These are phyloP conservation scores for Alloscopus bannaensis DNA, from an alignment of 2,888 invertebrate genomes.

Conservation along the genomic window DNA sequence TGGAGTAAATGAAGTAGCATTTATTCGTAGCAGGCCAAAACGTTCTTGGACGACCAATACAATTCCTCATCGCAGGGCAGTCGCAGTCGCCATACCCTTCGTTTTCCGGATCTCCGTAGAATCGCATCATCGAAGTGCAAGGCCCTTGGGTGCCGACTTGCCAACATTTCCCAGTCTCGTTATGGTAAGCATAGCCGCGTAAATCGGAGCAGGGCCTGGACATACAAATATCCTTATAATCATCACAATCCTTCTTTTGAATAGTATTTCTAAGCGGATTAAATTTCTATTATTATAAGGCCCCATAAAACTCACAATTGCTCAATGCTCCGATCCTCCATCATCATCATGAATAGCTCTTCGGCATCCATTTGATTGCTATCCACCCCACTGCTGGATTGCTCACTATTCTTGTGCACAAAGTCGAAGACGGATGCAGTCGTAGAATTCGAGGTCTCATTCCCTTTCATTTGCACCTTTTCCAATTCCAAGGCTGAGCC, in stretches of 20 bases:
- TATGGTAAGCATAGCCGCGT: constrained; percentile 64
- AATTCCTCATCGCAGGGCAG: constrained; percentile 57
- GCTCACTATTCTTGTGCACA: constrained; percentile 18
- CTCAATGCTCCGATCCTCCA: constrained; percentile 42
- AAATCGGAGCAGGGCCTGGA: constrained; percentile 60
- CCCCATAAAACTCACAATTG: constrained; percentile 30
- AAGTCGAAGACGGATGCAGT: constrained; percentile 26
- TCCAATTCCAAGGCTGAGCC: constrained; percentile 13
- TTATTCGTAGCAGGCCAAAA: constrained; percentile 55
- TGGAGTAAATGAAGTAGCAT: constrained; percentile 65
- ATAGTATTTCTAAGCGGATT: not conserved
- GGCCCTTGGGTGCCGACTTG: constrained; percentile 63
- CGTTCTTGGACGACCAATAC: constrained; percentile 63
- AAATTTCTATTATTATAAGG: not conserved
- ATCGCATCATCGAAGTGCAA: constrained; percentile 61
- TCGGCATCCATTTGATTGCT: constrained; percentile 43
- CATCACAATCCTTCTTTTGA: not conserved
- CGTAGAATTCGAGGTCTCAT: constrained; percentile 18
- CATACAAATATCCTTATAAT: not conserved
- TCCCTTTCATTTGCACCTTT: no score
- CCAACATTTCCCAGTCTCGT: constrained; percentile 62
- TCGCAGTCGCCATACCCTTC: constrained; percentile 67
- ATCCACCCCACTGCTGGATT: constrained; percentile 34
- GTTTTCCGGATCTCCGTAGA: constrained; percentile 60
- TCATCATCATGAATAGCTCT: constrained; percentile 18